phyloP scores from a whole-genome alignment of 2,888 invertebrate species.

The Hanleya hanleyi region DNA sequence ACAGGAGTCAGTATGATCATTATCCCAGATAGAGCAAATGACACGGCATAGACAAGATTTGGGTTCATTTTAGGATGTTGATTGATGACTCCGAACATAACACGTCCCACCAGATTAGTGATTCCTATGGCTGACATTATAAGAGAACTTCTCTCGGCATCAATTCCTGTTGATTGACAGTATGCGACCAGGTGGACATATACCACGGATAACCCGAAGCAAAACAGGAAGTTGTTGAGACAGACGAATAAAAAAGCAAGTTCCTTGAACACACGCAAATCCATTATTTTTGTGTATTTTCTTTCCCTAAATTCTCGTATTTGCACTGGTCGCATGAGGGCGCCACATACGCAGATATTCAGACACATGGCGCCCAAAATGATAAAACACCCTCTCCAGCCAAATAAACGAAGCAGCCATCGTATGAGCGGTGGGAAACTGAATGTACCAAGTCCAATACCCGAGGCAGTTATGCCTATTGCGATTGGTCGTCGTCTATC shows the following conservation, averaged over 20 bases:
- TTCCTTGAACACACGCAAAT: constrained; percentile 47
- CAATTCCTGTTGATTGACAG: constrained; percentile 40
- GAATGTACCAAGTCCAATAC: constrained; percentile 55
- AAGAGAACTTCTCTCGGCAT: constrained; percentile 40
- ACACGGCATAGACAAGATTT: constrained; percentile 38
- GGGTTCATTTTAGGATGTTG: constrained; percentile 34
- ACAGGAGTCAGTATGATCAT: constrained; percentile 38
- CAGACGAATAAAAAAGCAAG: constrained; percentile 42
- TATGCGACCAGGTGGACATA: constrained; percentile 51
- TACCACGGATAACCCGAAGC: constrained; percentile 50
- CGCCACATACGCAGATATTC: constrained; percentile 50
- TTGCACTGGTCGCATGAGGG: constrained; percentile 42
- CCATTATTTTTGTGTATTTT: constrained; percentile 35
- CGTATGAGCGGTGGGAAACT: constrained; percentile 51
- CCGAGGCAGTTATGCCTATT: constrained; percentile 52
- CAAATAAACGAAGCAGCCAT: constrained; percentile 41
- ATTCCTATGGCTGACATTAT: constrained; percentile 50
- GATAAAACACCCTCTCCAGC: constrained; percentile 50
- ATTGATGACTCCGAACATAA: constrained; percentile 43
- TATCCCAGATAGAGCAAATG: constrained; percentile 43
- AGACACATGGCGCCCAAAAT: constrained; percentile 47
- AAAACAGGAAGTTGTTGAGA: constrained; percentile 47
- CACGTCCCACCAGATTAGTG: constrained; percentile 48
- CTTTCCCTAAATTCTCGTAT: background rate
- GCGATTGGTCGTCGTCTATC: constrained; percentile 46